Evolutionary conservation across 2,888 invertebrate species (phyloP).

Genomic region (Meghimatium bilineatum): DNA sequence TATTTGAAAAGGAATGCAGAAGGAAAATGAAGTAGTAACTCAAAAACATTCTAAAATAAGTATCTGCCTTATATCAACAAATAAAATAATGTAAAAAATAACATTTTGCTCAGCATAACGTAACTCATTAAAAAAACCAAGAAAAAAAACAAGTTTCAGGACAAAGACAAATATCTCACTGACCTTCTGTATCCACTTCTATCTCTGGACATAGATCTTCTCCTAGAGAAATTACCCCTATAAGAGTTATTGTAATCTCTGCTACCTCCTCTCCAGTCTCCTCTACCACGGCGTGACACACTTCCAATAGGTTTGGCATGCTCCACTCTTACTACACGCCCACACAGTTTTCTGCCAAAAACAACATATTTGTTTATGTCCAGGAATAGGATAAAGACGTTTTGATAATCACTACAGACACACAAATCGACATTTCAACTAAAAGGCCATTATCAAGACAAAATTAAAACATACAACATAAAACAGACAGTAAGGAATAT

Average conservation of each 20-base stretch:
- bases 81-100: too few relatives aligned
- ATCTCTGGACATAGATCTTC: conserved; percentile 30
- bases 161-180: conserved; percentile 5
- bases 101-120: background rate
- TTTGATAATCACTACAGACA: background rate
- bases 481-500: too few relatives aligned
- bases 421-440: too few relatives aligned
- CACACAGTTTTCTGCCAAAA: conserved; percentile 68
- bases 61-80: too few relatives aligned
- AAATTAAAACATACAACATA: too few relatives aligned
- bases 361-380: conserved; percentile 28
- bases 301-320: conserved; percentile 64
- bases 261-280: conserved; percentile 17
- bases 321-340: conserved; percentile 69
- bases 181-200: conserved; percentile 30
- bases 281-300: conserved; percentile 21
- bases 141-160: background rate
- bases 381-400: background rate
- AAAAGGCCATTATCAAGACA: too few relatives aligned
- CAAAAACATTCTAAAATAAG: too few relatives aligned
- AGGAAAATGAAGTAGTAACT: too few relatives aligned
- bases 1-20: too few relatives aligned
- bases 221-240: conserved; percentile 2
- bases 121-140: background rate
- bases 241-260: background rate